phyloP scores from a whole-genome alignment of 2,888 invertebrate species.

The Drosophila neotestacea region DNA sequence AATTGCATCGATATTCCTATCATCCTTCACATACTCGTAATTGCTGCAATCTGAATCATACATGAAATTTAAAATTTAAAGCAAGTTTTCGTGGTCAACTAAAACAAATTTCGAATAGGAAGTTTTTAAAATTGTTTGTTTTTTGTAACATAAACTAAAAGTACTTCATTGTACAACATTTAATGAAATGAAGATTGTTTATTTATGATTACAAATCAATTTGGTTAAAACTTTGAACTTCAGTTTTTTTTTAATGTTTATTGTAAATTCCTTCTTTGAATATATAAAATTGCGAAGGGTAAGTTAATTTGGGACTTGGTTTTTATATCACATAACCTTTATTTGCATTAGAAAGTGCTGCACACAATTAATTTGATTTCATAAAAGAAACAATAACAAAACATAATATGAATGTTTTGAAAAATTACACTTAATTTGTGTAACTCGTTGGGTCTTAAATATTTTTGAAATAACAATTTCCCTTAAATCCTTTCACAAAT shows the following conservation, averaged over 20 bases:
- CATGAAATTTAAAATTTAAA: conserved; percentile 42
- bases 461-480: conserved; percentile 24
- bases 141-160: not conserved
- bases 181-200: not conserved
- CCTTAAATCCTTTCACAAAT: conserved; percentile 52
- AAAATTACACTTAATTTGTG: conserved; percentile 5
- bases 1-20: conserved; percentile 56
- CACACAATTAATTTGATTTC: not conserved
- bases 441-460: conserved; percentile 22
- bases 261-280: too few species aligned
- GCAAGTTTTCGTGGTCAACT: conserved; percentile 33
- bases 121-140: not conserved
- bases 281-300: too few species aligned
- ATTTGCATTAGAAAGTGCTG: not conserved
- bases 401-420: not conserved
- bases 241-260: too few species aligned
- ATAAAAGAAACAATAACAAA: not conserved
- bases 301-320: too few species aligned
- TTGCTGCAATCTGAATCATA: conserved; percentile 17
- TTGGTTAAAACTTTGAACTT: not conserved
- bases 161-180: conserved; percentile 3
- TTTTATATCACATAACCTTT: too few species aligned
- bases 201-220: not conserved
- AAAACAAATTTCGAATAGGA: conserved; percentile 22
- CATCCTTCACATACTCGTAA: conserved; percentile 3